Evolutionary conservation across 1,140 invertebrate genomes (phyloP), one percentile per base, ranked within the genome.

Genomic region (Apis laboriosa): DNA sequence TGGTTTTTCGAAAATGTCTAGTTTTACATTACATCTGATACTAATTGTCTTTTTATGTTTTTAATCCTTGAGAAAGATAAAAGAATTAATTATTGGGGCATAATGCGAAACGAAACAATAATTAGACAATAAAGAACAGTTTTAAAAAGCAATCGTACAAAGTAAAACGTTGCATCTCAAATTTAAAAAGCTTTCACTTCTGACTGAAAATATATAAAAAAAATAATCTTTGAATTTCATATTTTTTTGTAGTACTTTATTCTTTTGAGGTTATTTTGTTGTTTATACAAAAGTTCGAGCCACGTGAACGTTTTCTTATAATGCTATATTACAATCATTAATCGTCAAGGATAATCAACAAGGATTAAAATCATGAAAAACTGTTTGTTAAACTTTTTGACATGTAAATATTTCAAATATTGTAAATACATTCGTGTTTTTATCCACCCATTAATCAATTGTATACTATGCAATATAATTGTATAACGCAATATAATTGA

Each of bases 391-490:
- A 15, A 61, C 49, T 21, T 15, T 56, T 60, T 53, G 53, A 70
- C 8, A 11, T 80, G 68, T 73, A 73, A 15, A 80, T 80, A 55
- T 72, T 28, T 80, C 49, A n/a, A 53, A 73, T 80, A 73, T 17
- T 80, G 68, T 80, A 80, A 63, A 73, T 80, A 80, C 68, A 80
- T 58, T 73, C 68, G 58, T 80, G 72, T 80, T 55, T 55, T 51
- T 55, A 73, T 19, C 3, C 71, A 58, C 53, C 55, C 43, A 56
- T 24, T 11, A 28, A 58, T 21, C 11, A 63, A 72, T 63, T 73
- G 24, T 72, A 53, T 63, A 73, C 24, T 43, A 34, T 34, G 2
- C n/a, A 17, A 63, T 63, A 24, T 28, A 63, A n/a, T 9, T 34
- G 34, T 34, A 34, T 3, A n/a, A 58, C 13, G 9, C 63, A 34